phyloP scores from a whole-genome alignment of 2,888 invertebrate species.

The Xestoiulus laeticollis region DNA sequence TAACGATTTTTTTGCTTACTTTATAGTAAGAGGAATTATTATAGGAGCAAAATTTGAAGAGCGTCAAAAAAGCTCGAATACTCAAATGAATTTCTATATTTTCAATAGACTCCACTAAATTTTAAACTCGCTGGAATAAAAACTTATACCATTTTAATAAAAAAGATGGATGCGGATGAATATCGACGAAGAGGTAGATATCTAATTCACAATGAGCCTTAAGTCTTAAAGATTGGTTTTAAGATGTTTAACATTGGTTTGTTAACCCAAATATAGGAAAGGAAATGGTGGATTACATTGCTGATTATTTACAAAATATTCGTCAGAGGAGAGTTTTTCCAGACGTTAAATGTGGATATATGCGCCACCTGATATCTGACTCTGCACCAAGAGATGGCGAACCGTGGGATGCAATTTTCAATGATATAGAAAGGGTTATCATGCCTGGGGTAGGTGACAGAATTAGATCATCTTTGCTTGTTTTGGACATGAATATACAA shows the following conservation, averaged over 20 bases:
- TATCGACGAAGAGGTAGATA: not conserved
- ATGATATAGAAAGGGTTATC: conserved; percentile 90
- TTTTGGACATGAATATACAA: too few species aligned
- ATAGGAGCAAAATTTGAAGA: too few species aligned
- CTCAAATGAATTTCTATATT: not conserved
- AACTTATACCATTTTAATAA: not conserved
- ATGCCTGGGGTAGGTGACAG: conserved; percentile 86
- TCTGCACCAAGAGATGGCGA: conserved; percentile 89
- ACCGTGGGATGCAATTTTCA: conserved; percentile 88
- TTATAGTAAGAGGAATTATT: too few species aligned
- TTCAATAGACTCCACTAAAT: not conserved
- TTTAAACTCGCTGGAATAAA: not conserved
- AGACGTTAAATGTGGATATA: conserved; percentile 92
- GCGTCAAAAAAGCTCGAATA: too few species aligned
- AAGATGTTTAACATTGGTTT: not conserved
- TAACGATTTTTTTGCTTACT: too few species aligned
- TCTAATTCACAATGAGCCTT: not conserved
- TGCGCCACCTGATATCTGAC: conserved; percentile 83
- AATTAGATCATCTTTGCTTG: too few species aligned
- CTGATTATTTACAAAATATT: conserved; percentile 93
- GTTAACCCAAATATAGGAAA: conserved; percentile 80
- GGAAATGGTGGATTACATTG: conserved; percentile 98
- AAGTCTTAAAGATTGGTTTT: not conserved
- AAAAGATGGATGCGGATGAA: not conserved
- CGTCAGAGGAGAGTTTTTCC: conserved; percentile 91